Evolutionary conservation across 2,797 vertebrate species (phyloP), one percentile per base, ranked within the genome.

Genomic region (Cirrhinus molitorella): DNA sequence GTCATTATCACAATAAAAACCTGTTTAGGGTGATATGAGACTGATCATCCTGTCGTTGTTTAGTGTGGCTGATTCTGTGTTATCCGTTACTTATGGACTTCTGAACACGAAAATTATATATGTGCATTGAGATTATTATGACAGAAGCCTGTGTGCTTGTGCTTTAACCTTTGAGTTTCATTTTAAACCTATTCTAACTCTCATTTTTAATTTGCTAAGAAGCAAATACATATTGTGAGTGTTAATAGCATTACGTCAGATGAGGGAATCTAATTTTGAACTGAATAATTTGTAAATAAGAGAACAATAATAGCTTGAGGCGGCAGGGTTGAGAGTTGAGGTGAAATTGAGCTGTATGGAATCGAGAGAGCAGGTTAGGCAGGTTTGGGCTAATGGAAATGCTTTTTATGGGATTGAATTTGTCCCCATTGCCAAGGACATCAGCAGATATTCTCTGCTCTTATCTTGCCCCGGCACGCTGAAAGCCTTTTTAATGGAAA

Each of bases 401-500:
- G 31, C 40, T 43, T 70, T 79, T 63, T 83, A 65, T n/a, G 49
- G 53, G 77, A 72, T 81, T 87, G 53, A 83, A 88, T 84, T 63
- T 86, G 72, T 78, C 72, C 43, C 51, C 59, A 14, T 51, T 68
- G 76, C 17, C 87, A 90, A 89, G 88, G 90, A 87, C 88, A 85
- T 90, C 85, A 88, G 85, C 86, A 75, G 40, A 80, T 25, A 89
- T 88, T 79, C 59, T 57, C 37, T 72, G 55, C 17, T n/a, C 76
- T 87, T 81, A 85, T 88, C 84, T 86, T 84, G 85, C 86, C 75
- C 37, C 13, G 55, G 25, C 75, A 72, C 68, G 87, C 67, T 17
- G 75, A 82, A 85, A 91, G 88, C 87, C 86, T 88, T 63, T 86
- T 84, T 83, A 90, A 89, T 82, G 71, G 79, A 85, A 85, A 86